Evolutionary conservation across 2,888 invertebrate species (phyloP), one percentile per base, ranked within the genome.

Genomic region (Synanthedon andrenaeformis): DNA sequence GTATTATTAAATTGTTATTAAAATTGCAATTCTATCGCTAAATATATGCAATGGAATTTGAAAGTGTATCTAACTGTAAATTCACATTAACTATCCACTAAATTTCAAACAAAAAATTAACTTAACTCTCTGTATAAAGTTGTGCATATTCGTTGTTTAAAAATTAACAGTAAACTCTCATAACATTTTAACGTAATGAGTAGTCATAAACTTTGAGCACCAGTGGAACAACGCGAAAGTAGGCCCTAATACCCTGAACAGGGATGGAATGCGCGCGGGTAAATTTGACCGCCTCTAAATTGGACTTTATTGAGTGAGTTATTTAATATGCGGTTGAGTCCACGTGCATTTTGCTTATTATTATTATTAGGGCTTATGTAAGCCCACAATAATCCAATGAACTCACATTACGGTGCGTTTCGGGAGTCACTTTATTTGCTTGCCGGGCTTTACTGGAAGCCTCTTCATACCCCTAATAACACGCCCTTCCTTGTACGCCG

Each of bases 291-390:
- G 57, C 55, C 64, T 65, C 77, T 70, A 80, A 79, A 82, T 81
- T 79, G 77, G 74, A 73, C 71, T 73, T 54, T 78, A 83, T 82
- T 86, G 84, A 84, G 79, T 85, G 84, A 85, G 86, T 82, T 87
- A 86, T 85, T 84, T 82, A 80, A 82, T 79, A 76, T 66, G 64
- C 62, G 61, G 68, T 57, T 54, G 59, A 62, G 74, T 72, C 79
- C 82, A 82, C 83, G 83, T 85, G 81, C 82, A 82, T 86, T 86
- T 84, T 82, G 82, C 78, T 82, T 84, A 82, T 84, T 83, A 84
- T 71, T 71, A 67, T 85, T 85, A 80, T 83, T 82, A 76, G 74
- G 76, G 83, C 76, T 76, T 76, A 74, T 62, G 64, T 75, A 78
- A 76, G 76, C 79, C 66, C 67, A 62, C 64, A 63, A 67, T 86